Conservation (phyloP, 2,113 vertebrate species). For the Pseudopodoces humilis region DNA sequence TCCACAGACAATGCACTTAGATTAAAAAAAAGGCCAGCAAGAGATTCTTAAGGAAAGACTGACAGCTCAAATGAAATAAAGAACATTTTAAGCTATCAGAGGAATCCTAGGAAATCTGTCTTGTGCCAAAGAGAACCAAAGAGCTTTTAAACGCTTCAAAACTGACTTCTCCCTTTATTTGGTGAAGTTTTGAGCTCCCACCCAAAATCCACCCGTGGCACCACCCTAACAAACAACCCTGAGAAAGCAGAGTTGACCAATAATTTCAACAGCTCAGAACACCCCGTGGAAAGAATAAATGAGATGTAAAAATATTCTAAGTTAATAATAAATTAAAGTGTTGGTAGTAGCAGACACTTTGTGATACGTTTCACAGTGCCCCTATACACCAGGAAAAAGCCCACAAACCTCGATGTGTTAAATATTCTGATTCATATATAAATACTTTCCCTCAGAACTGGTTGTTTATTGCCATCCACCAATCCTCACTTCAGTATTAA, state of each 20-base stretch:
- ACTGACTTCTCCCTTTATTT: not conserved
- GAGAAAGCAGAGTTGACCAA: not conserved
- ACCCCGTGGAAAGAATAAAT: not conserved
- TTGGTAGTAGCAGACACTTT: constrained; percentile 22
- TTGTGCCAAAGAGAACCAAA: not conserved
- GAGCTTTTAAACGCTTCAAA: not conserved
- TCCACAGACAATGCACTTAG: not conserved
- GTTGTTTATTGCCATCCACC: not conserved
- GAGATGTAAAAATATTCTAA: constrained; percentile 55
- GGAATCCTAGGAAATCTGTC: not conserved
- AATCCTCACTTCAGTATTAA: not conserved
- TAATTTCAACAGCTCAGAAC: not conserved
- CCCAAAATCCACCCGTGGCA: not conserved
- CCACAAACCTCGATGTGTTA: not conserved
- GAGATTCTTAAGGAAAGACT: not conserved
- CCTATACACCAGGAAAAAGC: constrained; percentile 20
- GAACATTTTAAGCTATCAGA: not conserved
- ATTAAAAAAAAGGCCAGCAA: not conserved
- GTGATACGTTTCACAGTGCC: not conserved
- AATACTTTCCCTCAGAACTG: not conserved
- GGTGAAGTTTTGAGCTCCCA: not conserved
- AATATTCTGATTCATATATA: constrained; percentile 20
- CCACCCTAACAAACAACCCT: not conserved
- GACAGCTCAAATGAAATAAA: not conserved
- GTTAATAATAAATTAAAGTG: constrained; percentile 36